Evolutionary conservation across 1,140 invertebrate species (phyloP).

Genomic region (Bombus superbus): DNA sequence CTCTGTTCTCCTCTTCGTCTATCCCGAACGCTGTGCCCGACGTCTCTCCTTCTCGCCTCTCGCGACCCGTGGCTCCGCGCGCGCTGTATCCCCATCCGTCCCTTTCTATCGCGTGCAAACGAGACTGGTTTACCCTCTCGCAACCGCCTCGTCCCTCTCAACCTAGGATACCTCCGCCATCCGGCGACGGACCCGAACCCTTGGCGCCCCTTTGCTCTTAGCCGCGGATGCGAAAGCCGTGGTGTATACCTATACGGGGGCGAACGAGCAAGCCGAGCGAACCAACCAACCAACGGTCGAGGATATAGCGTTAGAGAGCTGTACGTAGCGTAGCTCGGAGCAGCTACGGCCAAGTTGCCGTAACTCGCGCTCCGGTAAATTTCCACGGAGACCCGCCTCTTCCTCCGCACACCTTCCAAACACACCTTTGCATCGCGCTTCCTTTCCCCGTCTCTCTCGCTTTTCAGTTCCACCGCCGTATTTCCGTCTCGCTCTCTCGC

Average conservation of each 20-base stretch:
- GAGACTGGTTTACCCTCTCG: constrained; percentile 41
- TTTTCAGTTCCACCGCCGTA: no score
- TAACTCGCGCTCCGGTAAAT: constrained; percentile 74
- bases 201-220: constrained; percentile 72
- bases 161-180: constrained; percentile 68
- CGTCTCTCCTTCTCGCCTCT: constrained; percentile 34
- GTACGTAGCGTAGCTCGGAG: constrained; percentile 14
- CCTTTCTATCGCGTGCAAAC: constrained; percentile 20
- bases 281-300: background rate
- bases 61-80: constrained; percentile 58
- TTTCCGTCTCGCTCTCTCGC: background rate
- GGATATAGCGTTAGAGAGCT: constrained; percentile 2
- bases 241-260: constrained; percentile 53
- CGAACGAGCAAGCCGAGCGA: constrained; percentile 32
- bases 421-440: constrained; percentile 28
- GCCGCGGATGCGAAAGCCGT: constrained; percentile 73
- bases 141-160: constrained; percentile 64
- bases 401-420: constrained; percentile 22
- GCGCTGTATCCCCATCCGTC: constrained; percentile 52
- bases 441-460: constrained; percentile 24
- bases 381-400: constrained; percentile 71
- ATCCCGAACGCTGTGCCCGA: background rate
- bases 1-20: background rate
- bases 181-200: constrained; percentile 74
- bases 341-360: constrained; percentile 66